Conservation (phyloP, 2,113 vertebrate species). For the Eretmochelys imbricata region DNA sequence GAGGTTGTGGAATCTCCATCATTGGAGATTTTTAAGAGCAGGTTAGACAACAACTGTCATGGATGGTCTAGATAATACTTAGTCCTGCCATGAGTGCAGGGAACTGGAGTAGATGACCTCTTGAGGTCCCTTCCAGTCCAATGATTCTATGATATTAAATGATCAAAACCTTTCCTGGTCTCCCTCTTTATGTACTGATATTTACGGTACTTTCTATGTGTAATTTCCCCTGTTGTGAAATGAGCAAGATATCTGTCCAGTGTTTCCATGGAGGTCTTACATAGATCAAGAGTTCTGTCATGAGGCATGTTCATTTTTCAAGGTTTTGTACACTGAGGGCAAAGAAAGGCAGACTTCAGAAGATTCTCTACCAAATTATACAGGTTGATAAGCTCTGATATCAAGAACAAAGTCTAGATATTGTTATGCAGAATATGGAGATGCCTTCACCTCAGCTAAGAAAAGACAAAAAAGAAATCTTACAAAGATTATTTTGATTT, state of each 20-base stretch:
- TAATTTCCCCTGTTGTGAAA: background rate
- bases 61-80: no score
- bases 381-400: background rate
- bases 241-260: background rate
- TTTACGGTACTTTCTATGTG: no score
- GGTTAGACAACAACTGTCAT: no score
- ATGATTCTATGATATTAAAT: fast-evolving
- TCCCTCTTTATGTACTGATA: background rate
- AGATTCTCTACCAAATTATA: background rate
- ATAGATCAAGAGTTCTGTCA: background rate
- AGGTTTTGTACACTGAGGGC: background rate
- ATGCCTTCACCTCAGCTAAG: background rate
- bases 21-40: no score
- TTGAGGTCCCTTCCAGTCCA: no score
- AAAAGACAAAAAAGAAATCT: background rate
- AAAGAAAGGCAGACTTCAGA: background rate
- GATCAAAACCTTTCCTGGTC: background rate
- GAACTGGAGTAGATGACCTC: no score
- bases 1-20: no score
- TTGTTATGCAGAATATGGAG: background rate
- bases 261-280: background rate
- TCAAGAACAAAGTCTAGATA: background rate
- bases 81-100: no score
- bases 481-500: background rate
- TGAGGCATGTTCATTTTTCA: background rate